These are phyloP conservation scores for Vombatus ursinus DNA, from an alignment of 2,113 vertebrate species.

Conservation along the genomic window DNA sequence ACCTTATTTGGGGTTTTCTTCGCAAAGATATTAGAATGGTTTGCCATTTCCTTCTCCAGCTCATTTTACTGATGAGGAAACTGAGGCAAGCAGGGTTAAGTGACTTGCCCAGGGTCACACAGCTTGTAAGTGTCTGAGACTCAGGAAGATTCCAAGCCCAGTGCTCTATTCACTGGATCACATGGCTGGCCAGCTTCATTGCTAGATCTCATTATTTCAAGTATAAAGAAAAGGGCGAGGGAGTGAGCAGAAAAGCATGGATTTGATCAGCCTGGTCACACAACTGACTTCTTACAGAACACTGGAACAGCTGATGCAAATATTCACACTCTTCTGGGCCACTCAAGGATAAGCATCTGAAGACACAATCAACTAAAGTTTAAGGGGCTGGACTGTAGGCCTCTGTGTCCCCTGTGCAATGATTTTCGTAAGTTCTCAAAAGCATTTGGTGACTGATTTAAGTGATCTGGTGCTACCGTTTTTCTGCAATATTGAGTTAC, in stretches of 20 bases:
- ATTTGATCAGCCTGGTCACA: background rate
- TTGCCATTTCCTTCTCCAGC: background rate
- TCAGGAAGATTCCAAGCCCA: background rate
- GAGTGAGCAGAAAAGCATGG: background rate
- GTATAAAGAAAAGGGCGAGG: background rate
- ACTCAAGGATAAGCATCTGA: background rate
- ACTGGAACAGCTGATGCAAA: background rate
- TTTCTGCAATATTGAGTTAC: background rate
- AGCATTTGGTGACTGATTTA: background rate
- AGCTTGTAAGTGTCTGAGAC: background rate
- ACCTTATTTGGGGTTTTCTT: too few species aligned
- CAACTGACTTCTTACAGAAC: background rate
- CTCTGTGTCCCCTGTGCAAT: background rate
- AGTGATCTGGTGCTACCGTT: background rate
- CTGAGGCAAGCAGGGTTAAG: background rate
- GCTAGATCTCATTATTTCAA: background rate
- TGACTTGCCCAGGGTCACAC: too few species aligned
- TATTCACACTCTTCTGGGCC: background rate
- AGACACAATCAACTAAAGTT: background rate
- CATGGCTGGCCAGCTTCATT: background rate
- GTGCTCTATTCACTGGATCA: too few species aligned
- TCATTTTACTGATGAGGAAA: background rate
- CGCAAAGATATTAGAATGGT: background rate
- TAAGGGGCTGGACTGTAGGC: background rate
- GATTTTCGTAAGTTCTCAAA: background rate